A percentile compares a stretch with the other conserved stretches of the same genome.
These are phyloP conservation scores for Chrysomela aeneicollis DNA, from an alignment of 2,888 invertebrate genomes.

Conservation along the genomic window DNA sequence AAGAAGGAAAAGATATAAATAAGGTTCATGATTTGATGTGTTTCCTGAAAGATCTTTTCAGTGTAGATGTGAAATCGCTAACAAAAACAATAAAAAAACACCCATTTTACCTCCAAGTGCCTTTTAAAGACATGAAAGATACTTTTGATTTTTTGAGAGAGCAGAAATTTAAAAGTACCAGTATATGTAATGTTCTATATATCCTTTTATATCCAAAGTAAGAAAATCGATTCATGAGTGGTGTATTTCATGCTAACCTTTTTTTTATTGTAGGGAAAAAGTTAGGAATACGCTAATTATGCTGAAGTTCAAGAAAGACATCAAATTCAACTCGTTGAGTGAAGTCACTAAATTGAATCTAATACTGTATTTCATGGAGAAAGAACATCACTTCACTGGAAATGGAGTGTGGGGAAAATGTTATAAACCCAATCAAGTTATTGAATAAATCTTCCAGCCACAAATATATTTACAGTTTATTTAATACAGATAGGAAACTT, in stretches of 20 bases:
- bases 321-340: conserved; percentile 42
- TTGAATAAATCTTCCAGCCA: conserved; percentile 3
- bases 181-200: conserved; percentile 69
- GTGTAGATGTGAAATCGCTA: conserved; percentile 50
- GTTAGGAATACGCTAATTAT: conserved; percentile 47
- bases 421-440: conserved; percentile 25
- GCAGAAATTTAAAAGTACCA: conserved; percentile 63
- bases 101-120: conserved; percentile 71
- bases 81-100: conserved; percentile 64
- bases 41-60: conserved; percentile 60
- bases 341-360: conserved; percentile 68
- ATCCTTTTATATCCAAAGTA: conserved; percentile 76
- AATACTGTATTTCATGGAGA: conserved; percentile 76
- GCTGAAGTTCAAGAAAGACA: conserved; percentile 42
- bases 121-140: conserved; percentile 67
- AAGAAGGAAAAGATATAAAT: conserved; percentile 67
- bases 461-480: background rate
- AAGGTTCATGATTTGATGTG: conserved; percentile 60
- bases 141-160: conserved; percentile 66
- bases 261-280: conserved; percentile 51
- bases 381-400: conserved; percentile 76
- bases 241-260: conserved; percentile 1
- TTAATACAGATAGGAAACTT: background rate
- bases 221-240: conserved; percentile 50
- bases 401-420: conserved; percentile 72